Percentiles rank a stretch among this genome's conserved stretches.
Conservation (phyloP, 2,797 vertebrate genomes). For the Buceros bicornis region DNA sequence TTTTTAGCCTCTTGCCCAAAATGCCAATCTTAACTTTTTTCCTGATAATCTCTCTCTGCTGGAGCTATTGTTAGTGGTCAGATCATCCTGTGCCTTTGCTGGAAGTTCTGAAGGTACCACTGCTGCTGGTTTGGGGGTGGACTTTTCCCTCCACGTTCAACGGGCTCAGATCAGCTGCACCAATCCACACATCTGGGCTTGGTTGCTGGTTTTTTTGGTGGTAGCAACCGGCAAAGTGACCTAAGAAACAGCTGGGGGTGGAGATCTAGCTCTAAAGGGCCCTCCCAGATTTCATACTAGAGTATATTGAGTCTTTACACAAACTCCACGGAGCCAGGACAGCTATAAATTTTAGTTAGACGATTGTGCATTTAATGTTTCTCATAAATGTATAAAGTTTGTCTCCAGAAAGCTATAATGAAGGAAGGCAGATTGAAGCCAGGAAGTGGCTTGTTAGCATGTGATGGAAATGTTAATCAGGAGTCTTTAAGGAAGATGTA, state of each 20-base stretch:
- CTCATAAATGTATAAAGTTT: slow-evolving; percentile 36
- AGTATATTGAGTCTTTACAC: background rate
- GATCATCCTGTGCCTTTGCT: background rate
- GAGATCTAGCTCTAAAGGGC: background rate
- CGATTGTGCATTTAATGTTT: slow-evolving; percentile 10
- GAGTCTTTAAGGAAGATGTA: slow-evolving; percentile 41
- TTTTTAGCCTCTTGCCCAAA: background rate
- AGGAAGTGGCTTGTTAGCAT: slow-evolving; percentile 52
- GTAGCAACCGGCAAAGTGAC: background rate
- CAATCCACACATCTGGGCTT: background rate
- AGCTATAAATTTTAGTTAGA: background rate
- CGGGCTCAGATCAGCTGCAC: background rate
- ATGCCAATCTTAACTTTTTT: background rate
- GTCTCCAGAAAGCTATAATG: slow-evolving; percentile 60
- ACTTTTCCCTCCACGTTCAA: fast-evolving
- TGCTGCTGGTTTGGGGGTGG: background rate
- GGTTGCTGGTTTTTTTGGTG: background rate
- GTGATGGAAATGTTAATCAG: slow-evolving; percentile 65
- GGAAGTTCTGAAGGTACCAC: background rate
- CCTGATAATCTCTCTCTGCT: background rate
- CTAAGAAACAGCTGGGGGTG: background rate
- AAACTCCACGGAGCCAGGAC: background rate
- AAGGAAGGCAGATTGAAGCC: slow-evolving; percentile 52
- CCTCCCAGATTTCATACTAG: background rate
- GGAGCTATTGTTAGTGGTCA: background rate